phyloP scores from a whole-genome alignment of 2,797 vertebrate species.

The Sebastolobus altivelis region DNA sequence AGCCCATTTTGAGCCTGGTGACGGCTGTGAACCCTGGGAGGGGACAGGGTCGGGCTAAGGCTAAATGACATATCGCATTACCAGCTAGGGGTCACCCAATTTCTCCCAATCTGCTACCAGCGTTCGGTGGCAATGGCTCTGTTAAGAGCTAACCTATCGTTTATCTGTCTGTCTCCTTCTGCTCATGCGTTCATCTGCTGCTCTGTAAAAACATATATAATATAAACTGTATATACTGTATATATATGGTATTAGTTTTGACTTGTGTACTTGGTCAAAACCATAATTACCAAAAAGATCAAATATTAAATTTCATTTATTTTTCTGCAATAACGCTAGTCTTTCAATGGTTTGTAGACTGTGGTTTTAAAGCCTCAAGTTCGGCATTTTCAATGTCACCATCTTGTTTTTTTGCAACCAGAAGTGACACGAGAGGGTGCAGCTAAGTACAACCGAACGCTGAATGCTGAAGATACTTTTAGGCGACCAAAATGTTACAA shows the following conservation, averaged over 20 bases:
- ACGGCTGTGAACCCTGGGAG: slow-evolving; percentile 66
- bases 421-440: too few species aligned
- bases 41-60: slow-evolving; percentile 76
- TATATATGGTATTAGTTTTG: neutral
- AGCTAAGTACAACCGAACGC: too few species aligned
- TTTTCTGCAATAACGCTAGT: neutral
- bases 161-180: slow-evolving; percentile 43
- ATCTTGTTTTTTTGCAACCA: too few species aligned
- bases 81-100: slow-evolving; percentile 77
- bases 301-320: neutral
- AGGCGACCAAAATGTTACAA: too few species aligned
- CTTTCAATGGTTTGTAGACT: too few species aligned
- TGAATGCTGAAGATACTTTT: too few species aligned
- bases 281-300: neutral
- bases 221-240: neutral
- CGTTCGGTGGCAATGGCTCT: slow-evolving; percentile 61
- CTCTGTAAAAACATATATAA: slow-evolving; percentile 10
- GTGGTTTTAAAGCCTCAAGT: too few species aligned
- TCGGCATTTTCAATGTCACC: too few species aligned
- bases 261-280: neutral
- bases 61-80: slow-evolving; percentile 84
- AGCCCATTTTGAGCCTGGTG: slow-evolving; percentile 77
- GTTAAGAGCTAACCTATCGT: slow-evolving; percentile 60
- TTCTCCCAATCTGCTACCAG: slow-evolving; percentile 67
- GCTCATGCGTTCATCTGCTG: neutral